A percentile compares a stretch with the other conserved stretches of the same genome.
These are phyloP conservation scores for Ciconia stormi DNA, from an alignment of 2,113 vertebrate genomes.

Conservation along the genomic window DNA sequence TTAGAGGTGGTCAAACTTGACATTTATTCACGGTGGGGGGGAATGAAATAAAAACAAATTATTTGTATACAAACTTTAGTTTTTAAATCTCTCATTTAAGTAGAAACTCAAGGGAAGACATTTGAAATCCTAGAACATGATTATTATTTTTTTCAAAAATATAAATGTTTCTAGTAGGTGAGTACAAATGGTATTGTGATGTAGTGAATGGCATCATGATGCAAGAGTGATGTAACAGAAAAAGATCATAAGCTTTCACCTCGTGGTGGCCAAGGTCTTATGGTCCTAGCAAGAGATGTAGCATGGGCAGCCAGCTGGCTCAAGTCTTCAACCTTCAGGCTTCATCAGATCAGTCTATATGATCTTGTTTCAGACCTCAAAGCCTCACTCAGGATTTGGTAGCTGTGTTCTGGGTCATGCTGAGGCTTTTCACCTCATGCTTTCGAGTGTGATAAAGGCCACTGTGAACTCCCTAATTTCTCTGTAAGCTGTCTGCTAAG, in stretches of 20 bases:
- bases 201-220: background rate
- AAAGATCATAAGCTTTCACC: background rate
- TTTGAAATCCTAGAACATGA: background rate
- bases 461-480: background rate
- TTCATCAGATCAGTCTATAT: background rate
- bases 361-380: background rate
- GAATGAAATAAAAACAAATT: background rate
- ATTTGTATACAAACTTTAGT: background rate
- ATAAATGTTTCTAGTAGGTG: background rate
- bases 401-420: background rate
- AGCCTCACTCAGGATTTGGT: rapidly evolving
- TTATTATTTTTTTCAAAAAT: background rate
- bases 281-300: background rate
- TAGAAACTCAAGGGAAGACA: background rate
- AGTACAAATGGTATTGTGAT: too few relatives aligned
- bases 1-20: background rate
- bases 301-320: background rate
- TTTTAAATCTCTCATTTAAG: background rate
- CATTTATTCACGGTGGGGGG: rapidly evolving
- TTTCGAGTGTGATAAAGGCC: background rate
- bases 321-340: background rate
- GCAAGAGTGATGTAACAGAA: background rate
- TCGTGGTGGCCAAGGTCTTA: too few relatives aligned
- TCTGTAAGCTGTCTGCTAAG: background rate
- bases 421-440: background rate